phyloP scores from a whole-genome alignment of 2,888 invertebrate species.

The Dorcus hopei region DNA sequence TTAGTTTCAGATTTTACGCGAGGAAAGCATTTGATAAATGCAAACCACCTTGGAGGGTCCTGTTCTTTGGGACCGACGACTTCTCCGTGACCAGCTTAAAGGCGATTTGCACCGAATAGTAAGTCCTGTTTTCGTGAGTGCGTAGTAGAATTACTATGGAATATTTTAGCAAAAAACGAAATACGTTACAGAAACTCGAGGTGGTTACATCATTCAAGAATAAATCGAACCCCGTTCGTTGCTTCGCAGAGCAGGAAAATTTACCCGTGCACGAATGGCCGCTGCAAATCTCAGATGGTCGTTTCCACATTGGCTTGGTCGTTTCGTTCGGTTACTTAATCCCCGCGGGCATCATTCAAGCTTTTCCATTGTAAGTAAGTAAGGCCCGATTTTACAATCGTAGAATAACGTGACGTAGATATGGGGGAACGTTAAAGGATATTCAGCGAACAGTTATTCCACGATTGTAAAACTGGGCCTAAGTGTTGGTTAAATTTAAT shows the following conservation, averaged over 20 bases:
- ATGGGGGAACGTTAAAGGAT: too few relatives aligned
- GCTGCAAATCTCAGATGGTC: constrained; percentile 38
- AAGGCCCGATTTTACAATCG: too few relatives aligned
- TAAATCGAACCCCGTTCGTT: constrained; percentile 62
- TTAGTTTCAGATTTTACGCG: background rate
- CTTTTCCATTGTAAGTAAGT: constrained; percentile 79
- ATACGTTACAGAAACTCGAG: constrained; percentile 57
- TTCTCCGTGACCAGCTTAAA: constrained; percentile 76
- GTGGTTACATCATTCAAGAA: constrained; percentile 68
- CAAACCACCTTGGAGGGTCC: constrained; percentile 57
- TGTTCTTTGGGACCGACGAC: constrained; percentile 85
- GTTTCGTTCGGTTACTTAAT: constrained; percentile 94
- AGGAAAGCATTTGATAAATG: constrained; percentile 7
- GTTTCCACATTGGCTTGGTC: constrained; percentile 83
- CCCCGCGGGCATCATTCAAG: constrained; percentile 67
- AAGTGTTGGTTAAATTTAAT: constrained; percentile 11
- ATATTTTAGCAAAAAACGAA: constrained; percentile 49
- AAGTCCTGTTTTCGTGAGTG: constrained; percentile 37
- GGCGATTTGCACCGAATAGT: constrained; percentile 66
- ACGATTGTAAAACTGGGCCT: too few relatives aligned
- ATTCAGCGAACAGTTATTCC: too few relatives aligned
- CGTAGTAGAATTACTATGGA: background rate
- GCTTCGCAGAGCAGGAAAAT: constrained; percentile 63
- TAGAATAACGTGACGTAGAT: too few relatives aligned
- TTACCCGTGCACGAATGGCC: constrained; percentile 69